Conservation (phyloP, 2,113 vertebrate genomes). For the Oenanthe melanoleuca region DNA sequence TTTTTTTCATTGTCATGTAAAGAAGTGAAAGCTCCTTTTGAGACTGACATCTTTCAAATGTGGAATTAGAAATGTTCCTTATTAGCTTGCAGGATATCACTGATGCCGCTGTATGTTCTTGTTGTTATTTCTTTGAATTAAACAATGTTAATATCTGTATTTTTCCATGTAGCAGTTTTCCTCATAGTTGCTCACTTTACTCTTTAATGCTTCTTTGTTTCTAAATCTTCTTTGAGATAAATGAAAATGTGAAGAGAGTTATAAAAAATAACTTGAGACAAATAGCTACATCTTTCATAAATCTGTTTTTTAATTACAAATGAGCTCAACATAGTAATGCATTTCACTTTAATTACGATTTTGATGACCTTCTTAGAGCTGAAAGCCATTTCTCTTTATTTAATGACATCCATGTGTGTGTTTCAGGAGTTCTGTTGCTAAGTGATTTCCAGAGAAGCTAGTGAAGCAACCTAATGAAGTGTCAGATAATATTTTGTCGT, state of each 20-base stretch:
- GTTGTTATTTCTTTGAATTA: neutral
- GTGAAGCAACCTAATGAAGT: conserved; percentile 41
- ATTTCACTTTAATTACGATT: conserved; percentile 57
- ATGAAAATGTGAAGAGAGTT: conserved; percentile 6
- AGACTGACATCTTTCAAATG: neutral
- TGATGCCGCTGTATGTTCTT: neutral
- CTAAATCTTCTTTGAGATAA: neutral
- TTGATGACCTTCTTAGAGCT: conserved; percentile 59
- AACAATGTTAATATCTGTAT: neutral
- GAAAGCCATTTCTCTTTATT: conserved; percentile 43
- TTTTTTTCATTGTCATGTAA: neutral
- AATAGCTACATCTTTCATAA: conserved; percentile 40
- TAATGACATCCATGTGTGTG: conserved; percentile 25
- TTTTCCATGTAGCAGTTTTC: neutral
- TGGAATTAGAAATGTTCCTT: neutral
- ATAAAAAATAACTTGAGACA: conserved; percentile 22
- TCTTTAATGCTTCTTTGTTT: conserved; percentile 6
- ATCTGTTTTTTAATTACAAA: conserved; percentile 55
- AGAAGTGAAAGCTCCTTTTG: neutral
- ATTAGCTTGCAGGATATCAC: neutral
- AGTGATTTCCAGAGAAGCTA: conserved; percentile 55
- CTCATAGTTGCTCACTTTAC: neutral
- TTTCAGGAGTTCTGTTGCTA: conserved; percentile 59
- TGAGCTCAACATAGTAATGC: conserved; percentile 12
- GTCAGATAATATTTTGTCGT: conserved; percentile 30